Percentiles rank a stretch among this genome's conserved stretches.
These are phyloP conservation scores for Chionoecetes opilio DNA, from an alignment of 1,140 invertebrate species.

Conservation along the genomic window DNA sequence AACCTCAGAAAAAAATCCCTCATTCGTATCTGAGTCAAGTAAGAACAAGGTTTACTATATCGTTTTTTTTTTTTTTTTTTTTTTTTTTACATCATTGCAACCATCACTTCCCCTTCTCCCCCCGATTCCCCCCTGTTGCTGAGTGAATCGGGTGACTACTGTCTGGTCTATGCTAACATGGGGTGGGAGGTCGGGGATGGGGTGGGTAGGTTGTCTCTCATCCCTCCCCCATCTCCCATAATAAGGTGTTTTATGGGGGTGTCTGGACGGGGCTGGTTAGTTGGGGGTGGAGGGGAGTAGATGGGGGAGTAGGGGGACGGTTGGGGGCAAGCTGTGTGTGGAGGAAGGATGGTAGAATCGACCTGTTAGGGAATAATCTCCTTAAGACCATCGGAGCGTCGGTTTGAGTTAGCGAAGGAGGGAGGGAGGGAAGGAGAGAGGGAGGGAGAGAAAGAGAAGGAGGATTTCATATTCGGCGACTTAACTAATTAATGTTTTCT, in stretches of 20 bases:
- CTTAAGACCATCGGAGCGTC: constrained; percentile 32
- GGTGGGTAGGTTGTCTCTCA: background rate
- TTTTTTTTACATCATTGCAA: background rate
- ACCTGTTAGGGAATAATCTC: constrained; percentile 20
- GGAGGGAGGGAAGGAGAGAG: background rate
- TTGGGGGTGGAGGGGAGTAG: background rate
- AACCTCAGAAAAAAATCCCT: no score
- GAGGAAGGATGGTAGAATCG: constrained; percentile 24
- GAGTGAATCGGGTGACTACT: background rate
- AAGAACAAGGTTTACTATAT: background rate
- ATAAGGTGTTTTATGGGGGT: constrained; percentile 19
- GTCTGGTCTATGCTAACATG: background rate
- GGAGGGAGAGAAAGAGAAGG: background rate
- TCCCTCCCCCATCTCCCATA: background rate
- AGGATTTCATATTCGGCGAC: background rate
- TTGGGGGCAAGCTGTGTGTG: background rate
- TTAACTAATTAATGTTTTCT: constrained; percentile 31
- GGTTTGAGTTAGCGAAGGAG: background rate
- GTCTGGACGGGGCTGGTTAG: background rate
- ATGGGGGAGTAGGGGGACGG: background rate
- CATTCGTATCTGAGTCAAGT: background rate
- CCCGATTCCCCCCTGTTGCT: background rate
- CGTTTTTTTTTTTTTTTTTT: background rate
- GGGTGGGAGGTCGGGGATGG: background rate
- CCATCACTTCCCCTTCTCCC: background rate